phyloP scores from a whole-genome alignment of 1,140 invertebrate genomes.

The Coelopa frigida region DNA sequence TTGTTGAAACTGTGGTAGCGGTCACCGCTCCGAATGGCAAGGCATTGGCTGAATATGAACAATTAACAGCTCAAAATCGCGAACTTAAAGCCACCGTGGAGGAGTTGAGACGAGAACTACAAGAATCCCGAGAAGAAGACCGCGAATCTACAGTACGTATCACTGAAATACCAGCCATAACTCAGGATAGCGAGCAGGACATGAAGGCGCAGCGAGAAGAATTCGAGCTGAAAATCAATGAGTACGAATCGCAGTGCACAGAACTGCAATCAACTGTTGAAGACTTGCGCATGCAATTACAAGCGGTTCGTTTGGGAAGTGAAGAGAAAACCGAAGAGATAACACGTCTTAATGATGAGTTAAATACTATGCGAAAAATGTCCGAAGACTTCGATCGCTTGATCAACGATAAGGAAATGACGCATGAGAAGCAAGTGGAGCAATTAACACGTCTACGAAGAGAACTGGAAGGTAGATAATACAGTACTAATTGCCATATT shows the following conservation, averaged over 20 bases:
- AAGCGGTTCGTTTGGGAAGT: constrained; percentile 7
- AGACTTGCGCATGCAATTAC: constrained; percentile 16
- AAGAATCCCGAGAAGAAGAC: constrained; percentile 18
- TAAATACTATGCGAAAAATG: constrained; percentile 22
- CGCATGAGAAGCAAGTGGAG: constrained; percentile 33
- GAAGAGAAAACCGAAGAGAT: constrained; percentile 9
- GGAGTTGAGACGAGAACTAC: constrained; percentile 20
- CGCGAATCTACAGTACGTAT: constrained; percentile 2
- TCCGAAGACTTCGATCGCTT: constrained; percentile 28
- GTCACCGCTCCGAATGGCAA: constrained; percentile 40
- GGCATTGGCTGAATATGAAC: constrained; percentile 43
- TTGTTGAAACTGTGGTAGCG: constrained; percentile 37
- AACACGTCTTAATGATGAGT: constrained; percentile 14
- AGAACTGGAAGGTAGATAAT: constrained; percentile 22
- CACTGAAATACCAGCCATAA: not conserved
- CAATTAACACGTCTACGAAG: constrained; percentile 26
- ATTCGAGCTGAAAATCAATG: not conserved
- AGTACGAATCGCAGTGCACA: constrained; percentile 5
- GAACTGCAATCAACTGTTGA: constrained; percentile 11
- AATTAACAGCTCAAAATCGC: constrained; percentile 46
- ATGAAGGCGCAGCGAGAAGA: not conserved
- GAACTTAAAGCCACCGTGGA: constrained; percentile 30
- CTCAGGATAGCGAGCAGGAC: not conserved
- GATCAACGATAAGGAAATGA: constrained; percentile 30
- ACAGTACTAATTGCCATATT: not conserved